Base-by-base conservation (phyloP, 2,888 invertebrate genomes). In the Ormyrus thymus region DNA sequence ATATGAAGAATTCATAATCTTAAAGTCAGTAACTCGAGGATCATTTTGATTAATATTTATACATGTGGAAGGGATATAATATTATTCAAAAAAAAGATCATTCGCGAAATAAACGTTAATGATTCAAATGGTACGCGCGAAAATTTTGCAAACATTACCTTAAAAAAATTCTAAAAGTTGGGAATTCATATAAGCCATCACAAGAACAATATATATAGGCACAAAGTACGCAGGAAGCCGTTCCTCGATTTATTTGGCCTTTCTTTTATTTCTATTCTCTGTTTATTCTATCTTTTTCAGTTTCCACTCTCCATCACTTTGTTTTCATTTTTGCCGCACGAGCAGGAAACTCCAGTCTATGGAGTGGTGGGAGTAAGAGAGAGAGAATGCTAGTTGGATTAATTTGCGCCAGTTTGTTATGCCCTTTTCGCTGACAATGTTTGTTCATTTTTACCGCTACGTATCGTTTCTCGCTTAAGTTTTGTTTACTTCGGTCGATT, bases 161-260 rank as follows among this genome's bases (percentile, higher is more conserved):
- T 29, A 29, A 29, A 1, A 29, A 29, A 29, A 29, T 29, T 29
- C 29, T 29, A 29, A 29, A 29, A 29, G 29, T 29, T 29, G 29
- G 3, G 29, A 29, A 29, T 29, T 29, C 4, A 4, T 29, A 29
- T 1, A 29, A 29, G 0, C 4, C 3, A 29, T 29, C 3, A 29
- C 4, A 29, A 29, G 29, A 29, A 53, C 48, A 55, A 61, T 51
- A 53, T 11, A 64, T 15, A 11, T n/a, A 56, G 11, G 66, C 29
- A 29, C 51, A 56, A 61, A 61, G 61, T 53, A 59, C 11, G 58
- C 65, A 29, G 56, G 29, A 66, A 51, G 56, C 46, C 15, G 62
- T 69, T 79, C 50, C 73, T 68, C 81, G 66, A 76, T 80, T 81
- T 77, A 80, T 79, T 83, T 76, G 45, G 62, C 15, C 15, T 61